Evolutionary conservation across 2,888 invertebrate species (phyloP).

Genomic region (Eulithis prunata): DNA sequence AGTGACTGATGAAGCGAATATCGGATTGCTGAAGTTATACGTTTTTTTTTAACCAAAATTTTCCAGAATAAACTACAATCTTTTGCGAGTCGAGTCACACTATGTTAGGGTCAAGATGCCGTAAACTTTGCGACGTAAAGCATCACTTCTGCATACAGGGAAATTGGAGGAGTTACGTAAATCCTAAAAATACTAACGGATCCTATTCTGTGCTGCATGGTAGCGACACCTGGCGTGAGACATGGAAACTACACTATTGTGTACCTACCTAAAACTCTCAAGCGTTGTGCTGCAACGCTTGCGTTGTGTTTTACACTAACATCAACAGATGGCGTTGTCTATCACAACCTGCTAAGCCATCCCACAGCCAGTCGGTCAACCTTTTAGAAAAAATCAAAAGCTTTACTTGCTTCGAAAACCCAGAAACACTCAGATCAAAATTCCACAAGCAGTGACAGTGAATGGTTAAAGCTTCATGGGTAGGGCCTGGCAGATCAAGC

Average conservation of each 20-base stretch:
- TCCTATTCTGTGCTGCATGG: neutral
- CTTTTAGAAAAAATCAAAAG: too few species aligned
- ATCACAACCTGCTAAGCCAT: neutral
- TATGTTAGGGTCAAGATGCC: too few species aligned
- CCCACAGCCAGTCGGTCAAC: too few species aligned
- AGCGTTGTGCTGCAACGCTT: neutral
- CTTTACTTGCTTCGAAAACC: too few species aligned
- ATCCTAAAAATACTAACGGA: neutral
- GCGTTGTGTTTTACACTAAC: neutral
- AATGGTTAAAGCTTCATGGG: too few species aligned
- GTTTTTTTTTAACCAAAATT: too few species aligned
- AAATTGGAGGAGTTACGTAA: too few species aligned
- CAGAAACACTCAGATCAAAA: neutral
- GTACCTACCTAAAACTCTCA: neutral
- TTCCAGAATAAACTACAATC: too few species aligned
- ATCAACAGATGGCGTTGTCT: conserved; percentile 22
- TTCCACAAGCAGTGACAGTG: neutral
- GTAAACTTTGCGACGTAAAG: too few species aligned
- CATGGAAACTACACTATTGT: conserved; percentile 1
- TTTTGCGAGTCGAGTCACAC: too few species aligned
- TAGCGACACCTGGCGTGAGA: conserved; percentile 17
- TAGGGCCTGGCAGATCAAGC: too few species aligned
- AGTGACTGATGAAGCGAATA: neutral
- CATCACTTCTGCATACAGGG: too few species aligned
- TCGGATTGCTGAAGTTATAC: neutral